Percentiles rank a stretch among this genome's conserved stretches.
Conservation (phyloP, 2,797 vertebrate species). For the Sciaenops ocellatus region DNA sequence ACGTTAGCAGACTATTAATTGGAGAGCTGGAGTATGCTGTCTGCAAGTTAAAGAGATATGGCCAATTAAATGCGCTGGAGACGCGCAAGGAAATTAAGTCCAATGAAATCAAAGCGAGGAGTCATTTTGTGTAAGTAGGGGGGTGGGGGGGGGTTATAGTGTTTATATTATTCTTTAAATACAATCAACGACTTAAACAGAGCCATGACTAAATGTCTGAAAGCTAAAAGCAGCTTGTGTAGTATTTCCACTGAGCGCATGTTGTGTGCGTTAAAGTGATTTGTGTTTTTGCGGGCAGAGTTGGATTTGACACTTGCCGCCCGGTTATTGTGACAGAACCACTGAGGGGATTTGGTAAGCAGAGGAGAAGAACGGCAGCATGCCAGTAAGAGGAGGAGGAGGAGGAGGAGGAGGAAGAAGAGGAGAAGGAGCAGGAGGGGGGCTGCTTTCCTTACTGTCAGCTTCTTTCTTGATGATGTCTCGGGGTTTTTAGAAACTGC, state of each 20-base stretch:
- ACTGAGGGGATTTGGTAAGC: conserved; percentile 80
- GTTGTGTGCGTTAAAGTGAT: conserved; percentile 76
- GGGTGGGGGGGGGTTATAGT: conserved; percentile 51
- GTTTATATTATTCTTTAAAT: conserved; percentile 80
- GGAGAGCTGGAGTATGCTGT: conserved; percentile 70
- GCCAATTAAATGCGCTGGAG: conserved; percentile 76
- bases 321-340: conserved; percentile 86
- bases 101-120: conserved; percentile 69
- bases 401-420: conserved; percentile 39
- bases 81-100: conserved; percentile 65
- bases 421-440: conserved; percentile 42
- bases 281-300: conserved; percentile 74
- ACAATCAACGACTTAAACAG: conserved; percentile 78
- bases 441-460: conserved; percentile 87
- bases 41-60: conserved; percentile 76
- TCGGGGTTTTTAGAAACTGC: conserved; percentile 89
- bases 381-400: conserved; percentile 59
- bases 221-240: conserved; percentile 54
- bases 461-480: conserved; percentile 88
- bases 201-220: conserved; percentile 72
- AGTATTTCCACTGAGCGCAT: conserved; percentile 76
- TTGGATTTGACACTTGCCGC: conserved; percentile 86
- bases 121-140: conserved; percentile 60
- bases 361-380: conserved; percentile 75
- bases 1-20: conserved; percentile 86